Evolutionary conservation across 2,113 vertebrate species (phyloP).

Genomic region (Rhinogobius similis): DNA sequence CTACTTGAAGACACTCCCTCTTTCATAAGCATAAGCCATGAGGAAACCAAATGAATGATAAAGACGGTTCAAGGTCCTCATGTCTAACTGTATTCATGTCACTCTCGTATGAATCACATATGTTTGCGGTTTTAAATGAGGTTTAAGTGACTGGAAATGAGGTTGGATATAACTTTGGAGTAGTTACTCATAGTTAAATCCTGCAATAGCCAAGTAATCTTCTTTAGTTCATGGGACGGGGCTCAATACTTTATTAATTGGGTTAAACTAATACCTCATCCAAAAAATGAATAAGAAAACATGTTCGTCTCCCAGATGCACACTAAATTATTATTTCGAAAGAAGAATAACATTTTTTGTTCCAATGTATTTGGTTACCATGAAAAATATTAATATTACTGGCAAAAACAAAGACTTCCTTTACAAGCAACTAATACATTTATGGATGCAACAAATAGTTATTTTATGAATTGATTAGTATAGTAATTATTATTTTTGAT

Average conservation of each 20-base stretch:
- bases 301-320: no score
- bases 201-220: not conserved
- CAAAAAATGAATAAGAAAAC: not conserved
- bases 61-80: not conserved
- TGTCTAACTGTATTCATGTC: not conserved
- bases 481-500: no score
- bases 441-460: no score
- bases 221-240: not conserved
- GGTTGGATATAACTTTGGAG: not conserved
- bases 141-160: not conserved
- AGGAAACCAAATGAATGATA: slow-evolving; percentile 1
- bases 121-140: not conserved
- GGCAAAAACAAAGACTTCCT: not conserved
- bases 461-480: no score
- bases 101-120: slow-evolving; percentile 12
- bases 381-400: no score
- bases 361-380: no score
- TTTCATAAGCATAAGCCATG: slow-evolving; percentile 17
- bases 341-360: no score
- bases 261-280: not conserved
- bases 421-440: no score
- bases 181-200: not conserved
- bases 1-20: slow-evolving; percentile 6
- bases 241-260: not conserved
- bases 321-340: no score